A percentile compares a stretch with the other conserved stretches of the same genome.
phyloP scores from a whole-genome alignment of 2,888 invertebrate species.

The Eupithecia vulgata region DNA sequence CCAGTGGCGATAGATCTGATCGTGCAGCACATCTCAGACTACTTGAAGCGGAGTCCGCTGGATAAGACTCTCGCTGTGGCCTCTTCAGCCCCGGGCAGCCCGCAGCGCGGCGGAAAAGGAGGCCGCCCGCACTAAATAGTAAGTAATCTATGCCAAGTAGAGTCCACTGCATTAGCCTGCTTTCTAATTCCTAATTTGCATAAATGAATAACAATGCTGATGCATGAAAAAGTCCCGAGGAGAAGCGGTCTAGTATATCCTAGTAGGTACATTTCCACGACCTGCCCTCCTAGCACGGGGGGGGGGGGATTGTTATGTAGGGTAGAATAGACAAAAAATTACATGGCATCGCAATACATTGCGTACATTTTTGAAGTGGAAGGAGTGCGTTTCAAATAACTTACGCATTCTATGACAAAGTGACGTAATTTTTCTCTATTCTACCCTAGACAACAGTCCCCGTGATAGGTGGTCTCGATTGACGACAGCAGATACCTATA shows the following conservation, averaged over 20 bases:
- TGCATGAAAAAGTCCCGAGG: background rate
- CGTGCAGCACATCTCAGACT: conserved; percentile 97
- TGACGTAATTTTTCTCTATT: too few relatives aligned
- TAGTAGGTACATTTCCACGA: too few relatives aligned
- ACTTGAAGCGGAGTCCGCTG: conserved; percentile 84
- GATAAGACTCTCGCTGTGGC: conserved; percentile 56
- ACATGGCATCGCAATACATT: too few relatives aligned
- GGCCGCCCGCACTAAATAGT: conserved; percentile 70
- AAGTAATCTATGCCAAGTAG: background rate
- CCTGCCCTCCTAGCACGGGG: too few relatives aligned
- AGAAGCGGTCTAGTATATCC: too few relatives aligned
- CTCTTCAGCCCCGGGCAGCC: conserved; percentile 71
- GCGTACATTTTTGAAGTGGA: too few relatives aligned
- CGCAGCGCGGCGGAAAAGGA: conserved; percentile 69
- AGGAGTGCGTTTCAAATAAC: too few relatives aligned
- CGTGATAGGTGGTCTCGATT: too few relatives aligned
- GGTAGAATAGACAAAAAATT: too few relatives aligned
- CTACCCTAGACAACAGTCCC: too few relatives aligned
- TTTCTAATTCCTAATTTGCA: background rate
- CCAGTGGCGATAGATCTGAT: conserved; percentile 98
- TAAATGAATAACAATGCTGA: background rate
- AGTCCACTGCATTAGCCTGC: background rate
- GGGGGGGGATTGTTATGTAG: too few relatives aligned
- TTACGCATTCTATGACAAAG: too few relatives aligned
- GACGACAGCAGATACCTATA: background rate